Evolutionary conservation across 2,888 invertebrate genomes (phyloP).

Genomic region (Heteromyza rotundicornis): DNA sequence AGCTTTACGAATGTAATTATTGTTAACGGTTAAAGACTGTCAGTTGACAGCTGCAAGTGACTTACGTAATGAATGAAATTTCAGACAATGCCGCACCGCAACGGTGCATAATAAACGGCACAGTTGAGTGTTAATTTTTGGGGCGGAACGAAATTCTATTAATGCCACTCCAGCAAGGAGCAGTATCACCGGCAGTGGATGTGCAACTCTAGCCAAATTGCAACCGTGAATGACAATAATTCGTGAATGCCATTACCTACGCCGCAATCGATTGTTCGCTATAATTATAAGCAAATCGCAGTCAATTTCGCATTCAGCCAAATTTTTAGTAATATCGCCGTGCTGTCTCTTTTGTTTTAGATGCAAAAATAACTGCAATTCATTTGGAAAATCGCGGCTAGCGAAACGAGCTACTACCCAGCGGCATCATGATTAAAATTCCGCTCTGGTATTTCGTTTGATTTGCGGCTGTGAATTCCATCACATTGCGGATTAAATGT

Average conservation of each 20-base stretch:
- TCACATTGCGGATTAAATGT: background rate
- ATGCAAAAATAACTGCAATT: background rate
- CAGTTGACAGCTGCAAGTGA: conserved; percentile 14
- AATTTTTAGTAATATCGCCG: background rate
- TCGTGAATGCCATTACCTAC: background rate
- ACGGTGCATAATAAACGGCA: background rate
- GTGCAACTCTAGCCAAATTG: too few relatives aligned
- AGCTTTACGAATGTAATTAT: background rate
- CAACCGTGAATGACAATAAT: background rate
- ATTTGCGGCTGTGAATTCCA: background rate
- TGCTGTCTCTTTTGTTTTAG: background rate
- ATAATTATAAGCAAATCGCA: conserved; percentile 11
- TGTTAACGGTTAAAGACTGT: conserved; percentile 15
- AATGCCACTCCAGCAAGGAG: too few relatives aligned
- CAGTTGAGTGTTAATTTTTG: too few relatives aligned
- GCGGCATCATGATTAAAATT: conserved; percentile 10
- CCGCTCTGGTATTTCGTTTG: conserved; percentile 3
- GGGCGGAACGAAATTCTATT: too few relatives aligned
- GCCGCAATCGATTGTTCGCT: background rate
- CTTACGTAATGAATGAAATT: conserved; percentile 17
- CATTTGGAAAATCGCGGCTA: too few relatives aligned
- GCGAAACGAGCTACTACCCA: too few relatives aligned
- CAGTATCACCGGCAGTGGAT: too few relatives aligned
- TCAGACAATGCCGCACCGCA: conserved; percentile 7
- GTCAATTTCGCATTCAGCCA: conserved; percentile 1